Conservation (phyloP, 2,888 invertebrate genomes). For the Argyresthia albistria region DNA sequence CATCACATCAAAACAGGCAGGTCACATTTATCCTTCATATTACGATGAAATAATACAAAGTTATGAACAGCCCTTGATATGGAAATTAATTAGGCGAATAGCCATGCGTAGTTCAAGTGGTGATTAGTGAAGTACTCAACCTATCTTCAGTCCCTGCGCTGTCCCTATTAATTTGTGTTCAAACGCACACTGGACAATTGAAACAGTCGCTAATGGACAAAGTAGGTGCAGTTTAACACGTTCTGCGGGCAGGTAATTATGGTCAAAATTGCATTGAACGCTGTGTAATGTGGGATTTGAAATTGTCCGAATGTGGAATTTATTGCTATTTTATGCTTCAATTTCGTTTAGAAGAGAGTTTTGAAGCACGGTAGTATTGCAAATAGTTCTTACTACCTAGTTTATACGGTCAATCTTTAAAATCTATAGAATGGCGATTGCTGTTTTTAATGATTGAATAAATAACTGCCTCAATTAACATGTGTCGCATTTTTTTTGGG, state of each 20-base stretch:
- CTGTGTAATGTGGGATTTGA: constrained; percentile 28
- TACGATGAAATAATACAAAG: constrained; percentile 25
- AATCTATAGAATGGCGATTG: too few relatives aligned
- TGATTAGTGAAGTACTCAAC: constrained; percentile 44
- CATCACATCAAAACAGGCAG: constrained; percentile 32
- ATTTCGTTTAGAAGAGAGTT: neutral
- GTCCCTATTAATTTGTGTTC: constrained; percentile 50
- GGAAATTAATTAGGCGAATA: constrained; percentile 33
- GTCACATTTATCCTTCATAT: neutral
- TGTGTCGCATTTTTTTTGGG: too few relatives aligned
- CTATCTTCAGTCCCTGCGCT: constrained; percentile 38
- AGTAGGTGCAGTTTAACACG: constrained; percentile 39
- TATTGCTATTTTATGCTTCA: constrained; percentile 2
- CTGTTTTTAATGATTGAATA: too few relatives aligned
- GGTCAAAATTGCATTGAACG: constrained; percentile 35
- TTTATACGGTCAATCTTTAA: too few relatives aligned
- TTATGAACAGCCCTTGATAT: constrained; percentile 16
- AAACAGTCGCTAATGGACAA: constrained; percentile 36
- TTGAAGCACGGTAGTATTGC: too few relatives aligned
- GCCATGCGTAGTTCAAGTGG: constrained; percentile 30
- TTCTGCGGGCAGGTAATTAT: constrained; percentile 56
- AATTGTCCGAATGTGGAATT: constrained; percentile 22
- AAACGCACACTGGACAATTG: constrained; percentile 47
- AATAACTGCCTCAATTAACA: too few relatives aligned
- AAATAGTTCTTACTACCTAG: too few relatives aligned